Conservation (phyloP, 1,140 invertebrate genomes). For the Calephelis nemesis region DNA sequence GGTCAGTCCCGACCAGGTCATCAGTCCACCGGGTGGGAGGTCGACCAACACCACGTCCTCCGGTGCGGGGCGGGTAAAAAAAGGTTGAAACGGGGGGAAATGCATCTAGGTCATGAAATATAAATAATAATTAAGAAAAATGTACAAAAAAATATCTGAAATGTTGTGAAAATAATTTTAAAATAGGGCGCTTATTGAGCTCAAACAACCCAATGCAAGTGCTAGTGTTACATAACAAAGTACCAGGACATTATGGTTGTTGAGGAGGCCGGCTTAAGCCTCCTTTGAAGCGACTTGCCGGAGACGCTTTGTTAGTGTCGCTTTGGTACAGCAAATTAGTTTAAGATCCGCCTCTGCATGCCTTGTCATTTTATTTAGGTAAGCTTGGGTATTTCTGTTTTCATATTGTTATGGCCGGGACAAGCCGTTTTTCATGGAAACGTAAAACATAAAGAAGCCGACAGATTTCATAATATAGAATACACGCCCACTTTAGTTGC, state of each 20-base stretch:
- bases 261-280: constrained; percentile 9
- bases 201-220: neutral
- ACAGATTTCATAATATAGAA: too few species aligned
- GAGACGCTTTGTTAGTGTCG: constrained; percentile 10
- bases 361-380: constrained; percentile 13
- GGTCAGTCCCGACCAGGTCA: too few species aligned
- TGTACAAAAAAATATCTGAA: too few species aligned
- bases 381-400: neutral
- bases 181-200: neutral
- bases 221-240: constrained; percentile 8
- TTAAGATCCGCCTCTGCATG: constrained; percentile 6
- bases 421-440: neutral
- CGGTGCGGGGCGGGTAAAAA: too few species aligned
- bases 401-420: neutral
- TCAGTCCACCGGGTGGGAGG: too few species aligned
- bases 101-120: too few species aligned
- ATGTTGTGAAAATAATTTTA: too few species aligned
- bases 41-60: too few species aligned
- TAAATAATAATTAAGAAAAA: too few species aligned
- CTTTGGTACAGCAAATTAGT: constrained; percentile 13
- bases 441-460: too few species aligned
- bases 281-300: constrained; percentile 12
- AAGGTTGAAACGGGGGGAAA: too few species aligned
- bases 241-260: constrained; percentile 7
- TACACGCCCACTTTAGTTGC: too few species aligned